Evolutionary conservation across 2,888 invertebrate species (phyloP).

Genomic region (Meliscaeva auricollis): DNA sequence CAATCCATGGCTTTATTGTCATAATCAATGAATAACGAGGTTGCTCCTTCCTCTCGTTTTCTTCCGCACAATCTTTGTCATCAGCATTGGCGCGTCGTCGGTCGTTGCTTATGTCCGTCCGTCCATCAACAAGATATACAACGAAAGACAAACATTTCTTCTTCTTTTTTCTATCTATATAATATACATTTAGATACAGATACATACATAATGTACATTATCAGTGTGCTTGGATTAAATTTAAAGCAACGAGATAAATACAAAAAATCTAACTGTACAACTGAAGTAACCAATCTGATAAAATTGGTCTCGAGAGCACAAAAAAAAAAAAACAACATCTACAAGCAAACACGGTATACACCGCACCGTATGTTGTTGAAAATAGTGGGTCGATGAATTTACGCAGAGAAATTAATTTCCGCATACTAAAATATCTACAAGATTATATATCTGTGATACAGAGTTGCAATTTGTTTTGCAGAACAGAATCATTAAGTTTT

Average conservation of each 20-base stretch:
- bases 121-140: constrained; percentile 37
- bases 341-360: not conserved
- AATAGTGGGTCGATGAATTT: constrained; percentile 71
- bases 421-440: constrained; percentile 45
- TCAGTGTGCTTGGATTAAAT: constrained; percentile 48
- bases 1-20: constrained; percentile 73
- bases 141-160: constrained; percentile 53
- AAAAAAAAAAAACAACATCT: constrained; percentile 13
- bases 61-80: constrained; percentile 60
- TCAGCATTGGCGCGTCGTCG: constrained; percentile 1
- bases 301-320: constrained; percentile 66
- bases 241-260: constrained; percentile 47
- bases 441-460: constrained; percentile 14
- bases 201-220: not conserved
- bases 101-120: not conserved
- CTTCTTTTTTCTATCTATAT: constrained; percentile 3
- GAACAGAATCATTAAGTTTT: constrained; percentile 19
- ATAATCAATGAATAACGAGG: constrained; percentile 74
- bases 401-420: constrained; percentile 64
- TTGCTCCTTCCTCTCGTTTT: constrained; percentile 64
- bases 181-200: not conserved
- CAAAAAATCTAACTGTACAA: constrained; percentile 42
- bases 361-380: constrained; percentile 23
- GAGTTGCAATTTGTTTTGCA: constrained; percentile 22
- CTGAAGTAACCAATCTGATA: constrained; percentile 72